Evolutionary conservation across 2,888 invertebrate genomes (phyloP), one percentile per base, ranked within the genome.

Genomic region (Ctenicera cuprea): DNA sequence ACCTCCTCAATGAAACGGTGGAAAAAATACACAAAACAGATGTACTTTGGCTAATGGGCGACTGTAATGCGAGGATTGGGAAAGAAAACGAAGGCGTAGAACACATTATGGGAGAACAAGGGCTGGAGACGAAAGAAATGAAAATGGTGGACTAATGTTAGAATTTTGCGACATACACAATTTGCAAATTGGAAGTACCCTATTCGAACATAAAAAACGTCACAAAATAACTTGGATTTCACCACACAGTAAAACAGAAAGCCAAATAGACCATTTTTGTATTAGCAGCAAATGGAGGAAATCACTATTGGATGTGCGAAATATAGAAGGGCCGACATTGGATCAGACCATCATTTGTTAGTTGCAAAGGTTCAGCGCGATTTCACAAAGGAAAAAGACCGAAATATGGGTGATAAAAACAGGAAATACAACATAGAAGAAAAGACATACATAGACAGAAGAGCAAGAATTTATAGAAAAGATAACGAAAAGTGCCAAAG

Each of bases 121-220:
- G n/a, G n/a, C n/a, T n/a, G n/a, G n/a, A n/a, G n/a, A n/a, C n/a
- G 38, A 38, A 38, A 38, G 38, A 38, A 38, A 38, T 38, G 38
- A 38, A 11, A 38, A n/a, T 11, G 38, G 9, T 4, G 38, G 7
- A 11, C 7, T 7, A 3, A 18, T 45, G 16, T 16, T 45, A 45
- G 45, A 45, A 45, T 45, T 45, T 1, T 45, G 16, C 8, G 18
- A 8, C 3, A 45, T 45, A 16, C 8, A 45, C 16, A 14, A n/a
- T n/a, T n/a, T n/a, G n/a, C n/a, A n/a, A n/a, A n/a, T n/a, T n/a
- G n/a, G n/a, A n/a, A n/a, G n/a, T n/a, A n/a, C n/a, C n/a, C n/a
- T n/a, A n/a, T n/a, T n/a, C n/a, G n/a, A n/a, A n/a, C n/a, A n/a
- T n/a, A n/a, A n/a, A n/a, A n/a, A n/a, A n/a, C n/a, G n/a, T n/a